Evolutionary conservation across 2,797 vertebrate genomes (phyloP), one percentile per base, ranked within the genome.

Genomic region (Argyrosomus regius): DNA sequence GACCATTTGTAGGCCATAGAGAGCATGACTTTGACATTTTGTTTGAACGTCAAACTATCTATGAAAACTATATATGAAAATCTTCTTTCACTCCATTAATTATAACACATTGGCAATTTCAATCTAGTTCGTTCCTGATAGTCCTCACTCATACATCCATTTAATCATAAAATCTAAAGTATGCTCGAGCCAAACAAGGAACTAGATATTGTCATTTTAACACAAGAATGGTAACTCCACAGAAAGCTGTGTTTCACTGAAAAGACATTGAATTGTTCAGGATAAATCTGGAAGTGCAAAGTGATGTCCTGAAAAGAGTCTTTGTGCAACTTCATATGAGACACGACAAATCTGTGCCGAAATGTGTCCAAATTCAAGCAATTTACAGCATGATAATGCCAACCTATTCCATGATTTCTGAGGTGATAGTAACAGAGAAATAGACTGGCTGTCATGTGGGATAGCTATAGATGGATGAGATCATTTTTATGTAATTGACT

Each of bases 291-390:
- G 87, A 94, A 92, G 92, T 92, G 94, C 87, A 93, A 68, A 35
- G 31, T 50, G 2, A n/a, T 20, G 5, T 46, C 53, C 68, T 83
- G 35, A 93, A 96, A 94, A 95, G 88, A 76, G 87, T 83, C 82
- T 85, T 77, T 56, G 77, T 63, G 87, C 71, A 88, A 74, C 92
- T 85, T 86, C 41, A 69, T 13, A 31, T 43, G 41, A 72, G 35
- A 74, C 59, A 63, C 26, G 53, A 61, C 56, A 60, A n/a, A 57
- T 22, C 16, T 62, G n/a, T 43, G 43, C 39, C 61, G n/a, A 59
- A 43, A 50, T 64, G 68, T 64, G 49, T 68, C 62, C 73, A 68
- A 49, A 63, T 79, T 81, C 43, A 54, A 48, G 20, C 53, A 65
- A 59, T 63, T 72, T 70, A 79, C 71, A 60, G 49, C 43, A 46